Evolutionary conservation across 2,888 invertebrate genomes (phyloP).

Genomic region (Athalia circularis): DNA sequence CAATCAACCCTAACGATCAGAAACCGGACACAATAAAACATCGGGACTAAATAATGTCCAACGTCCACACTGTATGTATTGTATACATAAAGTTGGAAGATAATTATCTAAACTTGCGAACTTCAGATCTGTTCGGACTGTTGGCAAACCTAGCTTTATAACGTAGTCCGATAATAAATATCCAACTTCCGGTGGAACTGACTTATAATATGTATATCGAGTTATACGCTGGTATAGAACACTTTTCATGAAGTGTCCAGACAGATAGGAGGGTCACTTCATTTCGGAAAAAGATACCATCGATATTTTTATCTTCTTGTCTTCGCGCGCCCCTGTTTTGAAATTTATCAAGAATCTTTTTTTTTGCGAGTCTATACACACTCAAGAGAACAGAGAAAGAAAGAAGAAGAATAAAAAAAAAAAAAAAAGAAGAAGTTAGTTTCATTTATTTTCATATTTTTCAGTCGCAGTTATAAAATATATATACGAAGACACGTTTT

Average conservation of each 20-base stretch:
- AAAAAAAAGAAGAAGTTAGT: neutral
- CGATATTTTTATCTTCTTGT: too few relatives aligned
- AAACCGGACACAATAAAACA: constrained; percentile 31
- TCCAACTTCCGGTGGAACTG: constrained; percentile 38
- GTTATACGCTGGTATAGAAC: neutral
- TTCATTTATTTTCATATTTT: too few relatives aligned
- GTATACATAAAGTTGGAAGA: too few relatives aligned
- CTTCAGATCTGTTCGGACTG: neutral
- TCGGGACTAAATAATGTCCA: constrained; percentile 38
- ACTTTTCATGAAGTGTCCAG: too few relatives aligned
- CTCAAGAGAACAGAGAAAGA: neutral
- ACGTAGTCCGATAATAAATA: constrained; percentile 45
- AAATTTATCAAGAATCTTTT: neutral
- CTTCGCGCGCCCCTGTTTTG: too few relatives aligned
- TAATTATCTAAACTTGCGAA: too few relatives aligned
- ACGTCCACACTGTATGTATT: constrained; percentile 16
- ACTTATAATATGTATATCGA: neutral
- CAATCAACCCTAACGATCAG: constrained; percentile 23
- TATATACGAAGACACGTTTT: neutral
- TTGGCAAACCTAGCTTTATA: constrained; percentile 18
- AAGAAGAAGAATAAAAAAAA: neutral
- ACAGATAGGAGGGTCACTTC: too few relatives aligned
- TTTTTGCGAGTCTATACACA: neutral
- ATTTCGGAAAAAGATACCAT: too few relatives aligned
- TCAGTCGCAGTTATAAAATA: too few relatives aligned